These are phyloP conservation scores for Coenobita brevimanus DNA, from an alignment of 1,140 invertebrate genomes.

Conservation along the genomic window DNA sequence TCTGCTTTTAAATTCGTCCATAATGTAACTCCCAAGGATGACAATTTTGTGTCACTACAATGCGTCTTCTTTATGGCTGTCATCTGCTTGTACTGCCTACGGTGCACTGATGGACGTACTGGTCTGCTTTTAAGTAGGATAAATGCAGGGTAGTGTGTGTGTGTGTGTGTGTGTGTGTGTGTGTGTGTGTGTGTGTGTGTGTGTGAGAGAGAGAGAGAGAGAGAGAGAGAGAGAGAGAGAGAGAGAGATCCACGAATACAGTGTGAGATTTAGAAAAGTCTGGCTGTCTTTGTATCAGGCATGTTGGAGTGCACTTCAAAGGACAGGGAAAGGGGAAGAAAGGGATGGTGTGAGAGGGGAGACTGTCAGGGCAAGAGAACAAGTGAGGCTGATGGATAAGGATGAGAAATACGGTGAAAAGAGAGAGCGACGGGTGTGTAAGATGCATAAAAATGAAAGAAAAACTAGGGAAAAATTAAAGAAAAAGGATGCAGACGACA, in stretches of 20 bases:
- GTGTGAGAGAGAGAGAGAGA: neutral
- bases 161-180: neutral
- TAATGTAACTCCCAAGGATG: too few relatives aligned
- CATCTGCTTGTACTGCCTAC: too few relatives aligned
- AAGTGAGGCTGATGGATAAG: neutral
- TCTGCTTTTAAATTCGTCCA: too few relatives aligned
- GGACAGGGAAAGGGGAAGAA: neutral
- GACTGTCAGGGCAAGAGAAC: neutral
- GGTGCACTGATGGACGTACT: too few relatives aligned
- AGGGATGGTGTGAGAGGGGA: conserved; percentile 1
- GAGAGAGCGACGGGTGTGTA: neutral
- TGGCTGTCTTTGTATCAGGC: too few relatives aligned
- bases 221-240: neutral
- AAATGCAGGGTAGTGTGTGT: too few relatives aligned
- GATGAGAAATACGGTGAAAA: neutral
- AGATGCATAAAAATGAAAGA: neutral
- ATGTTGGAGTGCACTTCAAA: too few relatives aligned
- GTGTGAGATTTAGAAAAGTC: neutral
- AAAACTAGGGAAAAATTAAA: neutral
- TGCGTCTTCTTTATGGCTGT: too few relatives aligned
- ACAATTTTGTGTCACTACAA: too few relatives aligned
- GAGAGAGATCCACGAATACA: neutral
- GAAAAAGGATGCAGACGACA: too few relatives aligned
- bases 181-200: conserved; percentile 8
- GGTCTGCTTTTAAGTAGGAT: neutral